Conservation (phyloP, 37 sponge, comb jelly and placozoan species). For the Dysidea cf. avara region DNA sequence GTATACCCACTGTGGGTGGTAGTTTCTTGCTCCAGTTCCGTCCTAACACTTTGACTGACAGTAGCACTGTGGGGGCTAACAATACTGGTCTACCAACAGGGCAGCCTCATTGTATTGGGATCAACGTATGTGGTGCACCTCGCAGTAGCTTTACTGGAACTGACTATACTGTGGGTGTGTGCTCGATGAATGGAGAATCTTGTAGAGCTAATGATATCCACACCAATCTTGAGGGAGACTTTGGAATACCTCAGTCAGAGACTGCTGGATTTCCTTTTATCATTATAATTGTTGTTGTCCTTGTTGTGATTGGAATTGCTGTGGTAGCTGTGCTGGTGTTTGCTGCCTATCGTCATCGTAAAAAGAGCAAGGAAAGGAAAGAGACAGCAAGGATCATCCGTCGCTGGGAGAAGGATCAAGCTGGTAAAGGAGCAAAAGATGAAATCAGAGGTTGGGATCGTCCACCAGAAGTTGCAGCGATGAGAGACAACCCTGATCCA, state of each 20-base stretch:
- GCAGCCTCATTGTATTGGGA: slow-evolving; percentile 76
- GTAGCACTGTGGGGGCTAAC: slow-evolving; percentile 1
- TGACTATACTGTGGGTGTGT: slow-evolving; percentile 66
- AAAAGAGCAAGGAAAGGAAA: slow-evolving; percentile 45
- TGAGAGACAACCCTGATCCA: slow-evolving; percentile 80
- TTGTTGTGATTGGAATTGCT: slow-evolving; percentile 47
- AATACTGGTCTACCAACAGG: slow-evolving; percentile 37
- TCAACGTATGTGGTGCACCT: slow-evolving; percentile 63
- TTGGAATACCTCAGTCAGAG: slow-evolving; percentile 16
- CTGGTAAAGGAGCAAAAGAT: slow-evolving; percentile 60
- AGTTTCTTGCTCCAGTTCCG: slow-evolving; percentile 55
- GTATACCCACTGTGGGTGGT: neutral
- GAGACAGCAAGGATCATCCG: slow-evolving; percentile 64
- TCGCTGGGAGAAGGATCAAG: slow-evolving; percentile 72
- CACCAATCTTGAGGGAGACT: slow-evolving; percentile 32
- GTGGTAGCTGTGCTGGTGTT: slow-evolving; percentile 41
- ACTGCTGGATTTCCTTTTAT: slow-evolving; percentile 25
- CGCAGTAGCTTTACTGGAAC: neutral
- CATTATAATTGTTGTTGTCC: slow-evolving; percentile 59
- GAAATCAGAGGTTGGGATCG: slow-evolving; percentile 58
- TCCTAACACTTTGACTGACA: slow-evolving; percentile 51
- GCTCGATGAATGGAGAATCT: slow-evolving; percentile 44
- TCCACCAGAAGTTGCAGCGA: slow-evolving; percentile 54
- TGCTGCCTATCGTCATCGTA: slow-evolving; percentile 44
- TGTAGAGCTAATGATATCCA: slow-evolving; percentile 65